Evolutionary conservation across 2,113 vertebrate species (phyloP).

Genomic region (Coryphaenoides rupestris): DNA sequence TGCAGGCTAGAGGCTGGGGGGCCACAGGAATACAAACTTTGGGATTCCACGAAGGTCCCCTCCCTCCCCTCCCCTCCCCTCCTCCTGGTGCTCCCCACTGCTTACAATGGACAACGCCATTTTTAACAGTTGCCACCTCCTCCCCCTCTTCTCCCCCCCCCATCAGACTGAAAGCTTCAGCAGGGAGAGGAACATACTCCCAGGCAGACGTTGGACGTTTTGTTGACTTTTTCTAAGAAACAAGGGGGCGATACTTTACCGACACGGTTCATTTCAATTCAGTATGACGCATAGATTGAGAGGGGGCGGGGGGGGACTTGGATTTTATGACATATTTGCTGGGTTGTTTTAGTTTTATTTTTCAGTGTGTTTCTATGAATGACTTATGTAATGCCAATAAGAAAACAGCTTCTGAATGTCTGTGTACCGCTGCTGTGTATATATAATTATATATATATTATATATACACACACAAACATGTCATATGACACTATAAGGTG

Average conservation of each 20-base stretch:
- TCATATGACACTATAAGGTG: constrained; percentile 92
- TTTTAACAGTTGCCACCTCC: no score
- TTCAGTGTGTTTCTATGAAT: constrained; percentile 70
- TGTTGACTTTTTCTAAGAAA: constrained; percentile 19
- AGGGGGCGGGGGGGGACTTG: constrained; percentile 69
- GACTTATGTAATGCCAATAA: constrained; percentile 87
- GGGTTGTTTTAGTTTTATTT: constrained; percentile 65
- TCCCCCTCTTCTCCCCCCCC: no score
- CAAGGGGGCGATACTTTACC: constrained; percentile 34
- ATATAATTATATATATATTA: constrained; percentile 47
- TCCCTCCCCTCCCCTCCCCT: no score
- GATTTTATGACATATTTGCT: constrained; percentile 81
- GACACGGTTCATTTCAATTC: constrained; percentile 78
- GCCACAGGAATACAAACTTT: no score
- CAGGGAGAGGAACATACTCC: neutral
- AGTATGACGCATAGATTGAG: constrained; percentile 55
- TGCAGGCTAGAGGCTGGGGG: constrained; percentile 10
- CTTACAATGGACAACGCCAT: no score
- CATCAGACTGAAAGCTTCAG: no score
- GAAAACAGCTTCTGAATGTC: constrained; percentile 94
- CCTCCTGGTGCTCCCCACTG: no score
- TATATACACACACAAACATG: constrained; percentile 90
- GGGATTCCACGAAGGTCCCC: no score
- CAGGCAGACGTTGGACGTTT: constrained; percentile 2
- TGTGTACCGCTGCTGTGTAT: constrained; percentile 87